These are phyloP conservation scores for Neoascia interrupta DNA, from an alignment of 2,888 invertebrate species.

Conservation along the genomic window DNA sequence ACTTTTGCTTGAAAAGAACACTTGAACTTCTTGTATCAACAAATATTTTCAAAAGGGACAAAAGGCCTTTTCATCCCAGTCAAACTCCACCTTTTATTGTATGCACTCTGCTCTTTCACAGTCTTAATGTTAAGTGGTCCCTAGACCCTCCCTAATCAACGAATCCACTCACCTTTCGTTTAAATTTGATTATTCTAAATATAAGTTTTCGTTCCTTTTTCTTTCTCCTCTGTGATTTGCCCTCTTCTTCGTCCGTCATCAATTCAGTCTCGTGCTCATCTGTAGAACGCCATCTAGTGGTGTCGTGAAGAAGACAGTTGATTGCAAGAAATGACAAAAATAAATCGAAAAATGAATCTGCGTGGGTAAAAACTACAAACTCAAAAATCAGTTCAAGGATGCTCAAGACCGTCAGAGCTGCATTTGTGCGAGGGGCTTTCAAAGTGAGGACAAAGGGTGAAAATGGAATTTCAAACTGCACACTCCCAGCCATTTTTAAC, in stretches of 20 bases:
- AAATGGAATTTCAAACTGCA: not conserved
- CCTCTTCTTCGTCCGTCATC: conserved; percentile 73
- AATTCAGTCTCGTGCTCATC: conserved; percentile 77
- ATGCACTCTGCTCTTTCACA: no score
- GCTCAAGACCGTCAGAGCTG: conserved; percentile 37
- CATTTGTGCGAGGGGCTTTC: not conserved
- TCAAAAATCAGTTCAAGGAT: conserved; percentile 67
- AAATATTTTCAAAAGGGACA: no score
- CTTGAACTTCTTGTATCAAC: no score
- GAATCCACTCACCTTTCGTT: conserved; percentile 72
- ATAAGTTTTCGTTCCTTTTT: conserved; percentile 70
- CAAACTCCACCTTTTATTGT: not conserved
- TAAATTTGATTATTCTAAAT: conserved; percentile 76
- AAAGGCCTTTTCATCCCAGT: not conserved
- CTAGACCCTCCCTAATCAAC: no score
- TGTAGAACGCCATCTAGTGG: conserved; percentile 71
- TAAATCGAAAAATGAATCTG: conserved; percentile 5
- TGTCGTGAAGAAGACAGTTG: not conserved
- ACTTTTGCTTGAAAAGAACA: no score
- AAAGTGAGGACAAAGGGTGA: not conserved
- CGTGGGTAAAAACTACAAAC: conserved; percentile 12
- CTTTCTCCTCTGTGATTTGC: conserved; percentile 53
- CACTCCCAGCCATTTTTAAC: conserved; percentile 44
- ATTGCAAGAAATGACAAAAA: not conserved
- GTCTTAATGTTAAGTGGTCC: no score